Conservation (phyloP, 64 coral and sea anemone species). For the Anthopleura sola region DNA sequence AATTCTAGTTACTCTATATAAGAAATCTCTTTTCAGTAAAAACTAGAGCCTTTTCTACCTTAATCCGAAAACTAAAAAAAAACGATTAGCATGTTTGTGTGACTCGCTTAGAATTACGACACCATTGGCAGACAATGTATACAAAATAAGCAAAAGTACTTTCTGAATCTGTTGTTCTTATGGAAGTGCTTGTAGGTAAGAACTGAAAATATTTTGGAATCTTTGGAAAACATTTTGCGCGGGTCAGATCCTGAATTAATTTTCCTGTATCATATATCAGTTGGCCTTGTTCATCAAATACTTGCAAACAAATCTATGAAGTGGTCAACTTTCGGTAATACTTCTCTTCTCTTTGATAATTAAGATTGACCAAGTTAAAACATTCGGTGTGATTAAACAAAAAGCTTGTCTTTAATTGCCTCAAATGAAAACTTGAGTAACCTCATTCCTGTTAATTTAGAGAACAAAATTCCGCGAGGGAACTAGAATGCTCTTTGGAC, state of each 20-base stretch:
- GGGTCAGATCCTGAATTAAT: background rate
- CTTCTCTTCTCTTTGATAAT: slow-evolving; percentile 10
- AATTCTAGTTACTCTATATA: background rate
- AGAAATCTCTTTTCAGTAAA: background rate
- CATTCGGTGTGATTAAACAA: background rate
- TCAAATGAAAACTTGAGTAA: background rate
- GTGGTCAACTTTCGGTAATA: slow-evolving; percentile 4
- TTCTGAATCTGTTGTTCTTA: too few species aligned
- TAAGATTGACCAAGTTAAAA: slow-evolving; percentile 13
- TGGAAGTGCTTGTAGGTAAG: too few species aligned
- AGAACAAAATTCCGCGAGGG: background rate
- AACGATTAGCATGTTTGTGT: too few species aligned
- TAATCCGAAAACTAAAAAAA: too few species aligned
- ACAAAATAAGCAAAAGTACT: background rate
- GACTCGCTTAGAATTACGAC: background rate
- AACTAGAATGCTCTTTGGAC: background rate
- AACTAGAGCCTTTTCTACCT: too few species aligned
- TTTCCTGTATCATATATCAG: background rate
- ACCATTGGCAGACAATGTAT: background rate
- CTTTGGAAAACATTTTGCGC: too few species aligned
- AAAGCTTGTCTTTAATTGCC: background rate
- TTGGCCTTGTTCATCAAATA: background rate
- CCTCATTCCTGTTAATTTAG: background rate
- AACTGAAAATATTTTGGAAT: too few species aligned
- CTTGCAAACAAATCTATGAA: slow-evolving; percentile 3